Percentiles rank a stretch among this genome's conserved stretches.
Conservation (phyloP, 2,113 vertebrate genomes). For the Myxocyprinus asiaticus region DNA sequence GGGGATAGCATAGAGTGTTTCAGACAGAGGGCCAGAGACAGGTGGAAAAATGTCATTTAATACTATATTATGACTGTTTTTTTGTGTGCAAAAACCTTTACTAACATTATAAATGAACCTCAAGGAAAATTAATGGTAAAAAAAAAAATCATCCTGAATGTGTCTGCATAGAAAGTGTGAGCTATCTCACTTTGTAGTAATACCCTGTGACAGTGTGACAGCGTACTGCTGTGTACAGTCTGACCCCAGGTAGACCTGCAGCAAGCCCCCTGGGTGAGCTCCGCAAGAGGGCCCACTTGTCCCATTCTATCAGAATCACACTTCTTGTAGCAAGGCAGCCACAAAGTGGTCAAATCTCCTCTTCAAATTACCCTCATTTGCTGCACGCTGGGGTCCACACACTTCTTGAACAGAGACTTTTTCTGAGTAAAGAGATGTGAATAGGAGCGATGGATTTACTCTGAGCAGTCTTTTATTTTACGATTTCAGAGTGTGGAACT, state of each 20-base stretch:
- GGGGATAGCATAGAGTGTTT: too few relatives aligned
- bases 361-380: background rate
- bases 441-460: slow-evolving; percentile 10
- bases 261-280: slow-evolving; percentile 7
- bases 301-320: slow-evolving; percentile 42
- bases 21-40: too few relatives aligned
- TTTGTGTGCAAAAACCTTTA: too few relatives aligned
- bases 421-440: background rate
- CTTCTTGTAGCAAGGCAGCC: slow-evolving; percentile 37
- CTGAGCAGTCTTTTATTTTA: background rate
- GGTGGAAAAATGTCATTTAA: too few relatives aligned
- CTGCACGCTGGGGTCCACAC: background rate
- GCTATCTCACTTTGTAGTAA: background rate
- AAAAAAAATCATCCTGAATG: background rate
- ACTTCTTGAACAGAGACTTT: slow-evolving; percentile 4
- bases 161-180: background rate
- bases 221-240: background rate
- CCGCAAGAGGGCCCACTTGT: slow-evolving; percentile 2
- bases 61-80: too few relatives aligned
- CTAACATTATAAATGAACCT: too few relatives aligned
- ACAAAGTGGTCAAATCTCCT: background rate
- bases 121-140: too few relatives aligned
- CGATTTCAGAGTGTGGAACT: background rate
- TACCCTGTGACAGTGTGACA: background rate
- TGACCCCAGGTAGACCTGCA: slow-evolving; percentile 28